Evolutionary conservation across 2,113 vertebrate genomes (phyloP), one percentile per base, ranked within the genome.

Genomic region (Equus przewalskii): DNA sequence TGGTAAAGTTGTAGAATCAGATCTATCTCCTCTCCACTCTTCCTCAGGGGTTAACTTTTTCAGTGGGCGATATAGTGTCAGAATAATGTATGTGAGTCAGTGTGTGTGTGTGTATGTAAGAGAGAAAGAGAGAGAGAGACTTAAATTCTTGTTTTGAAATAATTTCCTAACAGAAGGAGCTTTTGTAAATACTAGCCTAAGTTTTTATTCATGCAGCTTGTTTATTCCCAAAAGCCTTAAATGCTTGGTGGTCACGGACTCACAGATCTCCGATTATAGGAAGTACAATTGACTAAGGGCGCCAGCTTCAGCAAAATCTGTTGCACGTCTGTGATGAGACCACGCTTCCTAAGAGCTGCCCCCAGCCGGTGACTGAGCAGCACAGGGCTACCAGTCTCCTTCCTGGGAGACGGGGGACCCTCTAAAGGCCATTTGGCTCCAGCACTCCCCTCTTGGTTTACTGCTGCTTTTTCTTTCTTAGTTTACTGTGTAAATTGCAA

Each of bases 121-220:
- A 6, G 33, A 44, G 30, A 30, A 13, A 24, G 19, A 80, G 24
- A 33, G 51, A n/a, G 49, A 51, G 30, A 56, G 11, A 81, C 19
- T 46, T 44, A n/a, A 58, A 62, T 14, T 88, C 7, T 21, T 73
- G 67, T 62, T 54, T 89, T 79, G 64, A 76, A 93, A 79, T 73
- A 58, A 88, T 80, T 91, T 91, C 11, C 4, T 62, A 62, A 81
- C 11, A 79, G 46, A 73, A 33, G 22, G 46, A n/a, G 15, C 11
- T 92, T 89, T 85, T 46, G 12, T 49, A 92, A 94, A n/a, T 54
- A 64, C 2, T 24, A 94, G 36, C 21, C 33, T 56, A n/a, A 97
- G 49, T n/a, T 92, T 73, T 79, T 79, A 88, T 73, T 72, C 72
- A 78, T 58, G 64, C 2, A 21, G 21, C 56, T 54, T 80, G 19